Base-by-base conservation (phyloP, 2,888 invertebrate species). In the Athetis lepigone region DNA sequence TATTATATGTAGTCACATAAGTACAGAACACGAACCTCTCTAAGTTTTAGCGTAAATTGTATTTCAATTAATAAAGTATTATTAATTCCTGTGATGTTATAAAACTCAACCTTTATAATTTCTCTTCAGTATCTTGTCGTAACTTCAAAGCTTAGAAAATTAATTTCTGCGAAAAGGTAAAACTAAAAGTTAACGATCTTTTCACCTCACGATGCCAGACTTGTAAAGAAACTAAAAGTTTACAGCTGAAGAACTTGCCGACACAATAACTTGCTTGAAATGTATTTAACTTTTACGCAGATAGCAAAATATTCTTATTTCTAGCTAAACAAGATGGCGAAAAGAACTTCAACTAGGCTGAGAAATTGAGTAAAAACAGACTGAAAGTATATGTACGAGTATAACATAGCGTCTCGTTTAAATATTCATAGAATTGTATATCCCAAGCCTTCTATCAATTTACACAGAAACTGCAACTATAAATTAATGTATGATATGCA, bases 181-280 rank as follows among this genome's bases (percentile, higher is more conserved):
- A 57, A 21, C 13, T n/a, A 46, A n/a, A n/a, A 23, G 37, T 45
- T 45, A 16, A 16, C 23, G 18, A 47, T 42, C 11, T 40, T 54
- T 52, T 46, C 46, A 52, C 16, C 25, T 42, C 21, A 19, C 13
- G 2, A 27, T 36, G 18, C 21, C n/a, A 36, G 6, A 40, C n/a
- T 58, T 52, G 19, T n/a, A n/a, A 54, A 36, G 11, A 33, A 62
- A 46, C 29, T 25, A 39, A 29, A 60, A 25, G 19, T 64, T 61
- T 25, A 18, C 19, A 29, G 13, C 18, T 36, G 21, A 25, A 40
- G 19, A 46, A 43, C 29, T 40, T 40, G 13, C 16, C 23, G 27
- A 40, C 19, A 39, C 19, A 51, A 52, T n/a, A 54, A 21, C 45
- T 40, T 27, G 16, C 39, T 19, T 46, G 33, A 33, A 33, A 46